Base-by-base conservation (phyloP, 1,140 invertebrate genomes). In the Caerostris darwini region DNA sequence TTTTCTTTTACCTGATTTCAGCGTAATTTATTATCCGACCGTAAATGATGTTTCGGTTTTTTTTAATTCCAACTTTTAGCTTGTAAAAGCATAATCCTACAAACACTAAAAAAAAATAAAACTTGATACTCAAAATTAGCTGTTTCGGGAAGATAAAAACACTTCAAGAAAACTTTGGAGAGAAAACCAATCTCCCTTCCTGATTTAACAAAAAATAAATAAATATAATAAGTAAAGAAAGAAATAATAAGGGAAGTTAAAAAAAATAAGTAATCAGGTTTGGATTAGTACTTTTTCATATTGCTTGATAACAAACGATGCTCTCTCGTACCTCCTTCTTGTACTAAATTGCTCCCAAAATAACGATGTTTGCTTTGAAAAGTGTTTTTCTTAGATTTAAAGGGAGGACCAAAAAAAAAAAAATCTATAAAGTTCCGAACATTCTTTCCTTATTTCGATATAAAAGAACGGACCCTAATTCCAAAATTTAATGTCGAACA, bases 311-410 rank as follows among this genome's bases (percentile, higher is more conserved):
- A 50, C 50, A 50, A 77, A 77, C 71, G 34, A 5, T 50, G 34
- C 71, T 34, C 10, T 77, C 50, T 50, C 34, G 53, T 50, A 77
- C 71, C 71, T 50, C 3, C 34, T 53, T 50, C 71, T 19, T 50
- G 53, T 34, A 77, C 53, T 77, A 77, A 77, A 77, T 77, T 77
- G 71, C 34, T 53, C 71, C 2, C 10, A 77, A 77, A 77, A 77
- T 77, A 77, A 77, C 71, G 71, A 77, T 77, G 71, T 77, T 77
- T 77, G 14, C 71, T 77, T 77, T 77, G 8, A 50, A 19, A 71
- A 77, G 71, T 3, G 3, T 12, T 53, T 34, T 34, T 34, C 71
- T 53, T 53, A 53, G 8, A 12, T 0, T 34, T 34, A 34, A 34
- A 34, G 2, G 34, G 3, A 10, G 10, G 71, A 8, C 10, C 10